Base-by-base conservation (phyloP, 2,888 invertebrate genomes). In the Philereme transversata region DNA sequence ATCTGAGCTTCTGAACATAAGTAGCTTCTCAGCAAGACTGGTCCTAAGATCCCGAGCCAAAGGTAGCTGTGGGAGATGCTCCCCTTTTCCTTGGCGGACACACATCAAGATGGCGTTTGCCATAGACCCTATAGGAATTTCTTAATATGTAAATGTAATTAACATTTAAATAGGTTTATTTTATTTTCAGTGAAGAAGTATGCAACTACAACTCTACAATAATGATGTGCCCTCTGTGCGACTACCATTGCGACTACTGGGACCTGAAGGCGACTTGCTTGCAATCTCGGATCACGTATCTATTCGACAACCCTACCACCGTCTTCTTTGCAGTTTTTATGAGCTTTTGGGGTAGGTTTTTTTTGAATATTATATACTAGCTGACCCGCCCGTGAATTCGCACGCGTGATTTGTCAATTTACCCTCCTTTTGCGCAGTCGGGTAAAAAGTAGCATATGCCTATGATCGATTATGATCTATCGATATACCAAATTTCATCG, bases 271-370 rank as follows among this genome's bases (percentile, higher is more conserved):
- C 96, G 76, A 97, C 97, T 2, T 99, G 99, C 81, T 87, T 95
- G 62, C 97, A 98, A 84, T 95, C 98, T 0, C 94, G 96, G 74
- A 94, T 97, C 61, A 97, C 98, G 0, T 97, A 98, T 81, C 93
- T 99, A 48, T 98, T 99, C 82, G 99, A 99, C 84, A 99, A 99
- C 91, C 94, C 96, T 1, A 96, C 97, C 7, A 99, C 99, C 0
- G 97, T 99, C n/a, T 96, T 97, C 86, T 99, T 99, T 84, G 97
- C 99, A 5, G 95, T 97, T 55, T 97, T 99, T 78, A 99, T 99
- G 98, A 97, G 98, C 45, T 95, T 99, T 77, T 99, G 99, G 99
- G 62, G 62, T 62, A 11, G 57, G 62, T 11, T 8, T 47, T 40
- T 6, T 40, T 6, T 8, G 0, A 40, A 7, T 40, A 6, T 40